Percentiles rank a stretch among this genome's conserved stretches.
Conservation (phyloP, 2,797 vertebrate genomes). For the Tympanoctomys barrerae region DNA sequence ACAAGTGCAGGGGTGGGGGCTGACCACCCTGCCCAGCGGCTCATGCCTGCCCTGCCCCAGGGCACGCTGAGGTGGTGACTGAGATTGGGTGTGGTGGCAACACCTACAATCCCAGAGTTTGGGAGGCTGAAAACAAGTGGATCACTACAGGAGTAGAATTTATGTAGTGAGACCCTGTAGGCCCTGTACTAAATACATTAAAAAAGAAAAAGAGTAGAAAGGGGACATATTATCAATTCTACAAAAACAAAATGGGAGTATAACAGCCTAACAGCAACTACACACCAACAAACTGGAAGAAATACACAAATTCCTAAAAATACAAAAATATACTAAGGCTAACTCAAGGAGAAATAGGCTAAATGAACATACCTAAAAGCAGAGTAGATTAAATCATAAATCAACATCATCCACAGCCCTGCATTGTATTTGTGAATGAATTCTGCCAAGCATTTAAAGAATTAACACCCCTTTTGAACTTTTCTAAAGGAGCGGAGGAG, state of each 20-base stretch:
- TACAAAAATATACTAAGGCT: not conserved
- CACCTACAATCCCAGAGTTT: no score
- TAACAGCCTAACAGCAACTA: not conserved
- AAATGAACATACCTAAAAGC: not conserved
- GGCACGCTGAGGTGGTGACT: no score
- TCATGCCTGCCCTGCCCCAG: no score
- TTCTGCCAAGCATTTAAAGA: not conserved
- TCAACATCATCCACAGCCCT: not conserved
- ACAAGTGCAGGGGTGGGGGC: no score
- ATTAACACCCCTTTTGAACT: not conserved
- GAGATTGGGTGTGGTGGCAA: no score
- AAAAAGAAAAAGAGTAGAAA: not conserved
- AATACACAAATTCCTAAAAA: not conserved
- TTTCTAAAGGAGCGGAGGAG: not conserved
- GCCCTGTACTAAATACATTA: no score
- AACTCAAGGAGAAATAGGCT: not conserved
- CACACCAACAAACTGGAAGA: not conserved
- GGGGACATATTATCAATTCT: not conserved
- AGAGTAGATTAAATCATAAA: not conserved
- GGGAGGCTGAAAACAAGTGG: no score
- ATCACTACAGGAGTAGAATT: no score
- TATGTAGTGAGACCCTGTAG: no score
- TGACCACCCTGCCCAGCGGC: no score
- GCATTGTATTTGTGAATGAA: not conserved
- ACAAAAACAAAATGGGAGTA: not conserved